Percentiles rank a stretch among this genome's conserved stretches.
Evolutionary conservation across 2,797 vertebrate genomes (phyloP).

Genomic region (Hypotaenidia philippensis): DNA sequence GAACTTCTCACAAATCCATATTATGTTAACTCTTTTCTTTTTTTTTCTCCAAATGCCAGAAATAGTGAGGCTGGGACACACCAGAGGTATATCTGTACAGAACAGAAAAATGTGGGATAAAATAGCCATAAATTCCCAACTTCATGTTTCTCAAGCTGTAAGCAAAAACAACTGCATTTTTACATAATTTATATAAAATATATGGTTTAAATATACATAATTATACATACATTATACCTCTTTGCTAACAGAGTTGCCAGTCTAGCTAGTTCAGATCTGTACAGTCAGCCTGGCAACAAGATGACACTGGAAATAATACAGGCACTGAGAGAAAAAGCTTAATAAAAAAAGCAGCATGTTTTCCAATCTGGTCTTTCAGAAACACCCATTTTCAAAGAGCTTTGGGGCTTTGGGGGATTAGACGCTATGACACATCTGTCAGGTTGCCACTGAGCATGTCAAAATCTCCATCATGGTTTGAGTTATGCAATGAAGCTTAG

Average conservation of each 20-base stretch:
- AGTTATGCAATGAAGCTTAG: constrained; percentile 61
- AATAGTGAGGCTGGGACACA: not conserved
- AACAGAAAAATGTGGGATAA: not conserved
- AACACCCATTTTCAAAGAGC: constrained; percentile 75
- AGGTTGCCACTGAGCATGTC: constrained; percentile 74
- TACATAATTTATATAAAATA: not conserved
- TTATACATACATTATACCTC: not conserved
- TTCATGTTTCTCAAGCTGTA: not conserved
- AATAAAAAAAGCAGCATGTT: constrained; percentile 67
- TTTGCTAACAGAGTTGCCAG: not conserved
- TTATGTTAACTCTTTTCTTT: not conserved
- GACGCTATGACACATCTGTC: constrained; percentile 76
- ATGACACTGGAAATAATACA: not conserved
- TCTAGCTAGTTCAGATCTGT: not conserved
- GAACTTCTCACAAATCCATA: not conserved
- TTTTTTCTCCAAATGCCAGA: not conserved
- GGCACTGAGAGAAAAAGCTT: constrained; percentile 48
- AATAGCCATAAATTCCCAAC: not conserved
- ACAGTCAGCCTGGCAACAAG: not conserved
- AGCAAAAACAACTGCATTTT: not conserved
- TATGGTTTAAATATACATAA: not conserved
- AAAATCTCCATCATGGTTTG: constrained; percentile 68
- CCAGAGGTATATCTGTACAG: not conserved
- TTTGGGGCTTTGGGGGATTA: constrained; percentile 77
- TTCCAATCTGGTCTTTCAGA: constrained; percentile 72